Evolutionary conservation across 2,888 invertebrate species (phyloP), one percentile per base, ranked within the genome.

Genomic region (Globia sparganii): DNA sequence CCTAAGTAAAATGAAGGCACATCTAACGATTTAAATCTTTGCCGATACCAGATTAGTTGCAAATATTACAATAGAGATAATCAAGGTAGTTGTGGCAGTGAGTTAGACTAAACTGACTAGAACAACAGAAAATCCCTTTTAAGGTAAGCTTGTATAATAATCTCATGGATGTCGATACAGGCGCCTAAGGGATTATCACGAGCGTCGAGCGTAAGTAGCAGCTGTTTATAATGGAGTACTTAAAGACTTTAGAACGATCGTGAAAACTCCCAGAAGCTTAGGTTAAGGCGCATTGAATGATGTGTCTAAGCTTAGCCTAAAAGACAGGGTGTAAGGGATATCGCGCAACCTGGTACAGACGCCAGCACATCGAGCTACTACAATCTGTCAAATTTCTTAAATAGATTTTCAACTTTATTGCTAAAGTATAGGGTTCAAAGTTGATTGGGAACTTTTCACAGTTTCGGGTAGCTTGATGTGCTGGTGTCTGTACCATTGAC

Each of bases 141-240:
- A 80, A 66, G 56, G 46, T 66, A 25, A 56, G 49, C 46, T 13
- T 15, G 28, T 40, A 61, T 70, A 61, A 72, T 84, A 71, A 72
- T 84, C 85, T 56, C 34, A 6, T 67, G n/a, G 59, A 56, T 61
- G 73, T 80, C 85, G 85, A 84, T 80, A 59, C 61, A 34, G 65
- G 53, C 59, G 59, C 61, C 74, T 80, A 3, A 72, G 56, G 66
- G 81, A 80, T 80, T 85, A 85, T 15, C 46, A 28, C 21, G 59
- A 72, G 46, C 61, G 64, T 59, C 15, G 73, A 58, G 40, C 66
- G 56, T 72, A 72, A 72, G 73, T 64, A 56, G 62, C 84, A 84
- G 80, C 70, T 84, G 79, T 85, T 80, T 85, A 71, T 80, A 61
- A 80, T 40, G 15, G 28, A 34, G 34, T 49, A 72, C 73, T 80